These are phyloP conservation scores for Tretioscincus oriximinensis DNA, from an alignment of 2,113 vertebrate genomes.

Conservation along the genomic window DNA sequence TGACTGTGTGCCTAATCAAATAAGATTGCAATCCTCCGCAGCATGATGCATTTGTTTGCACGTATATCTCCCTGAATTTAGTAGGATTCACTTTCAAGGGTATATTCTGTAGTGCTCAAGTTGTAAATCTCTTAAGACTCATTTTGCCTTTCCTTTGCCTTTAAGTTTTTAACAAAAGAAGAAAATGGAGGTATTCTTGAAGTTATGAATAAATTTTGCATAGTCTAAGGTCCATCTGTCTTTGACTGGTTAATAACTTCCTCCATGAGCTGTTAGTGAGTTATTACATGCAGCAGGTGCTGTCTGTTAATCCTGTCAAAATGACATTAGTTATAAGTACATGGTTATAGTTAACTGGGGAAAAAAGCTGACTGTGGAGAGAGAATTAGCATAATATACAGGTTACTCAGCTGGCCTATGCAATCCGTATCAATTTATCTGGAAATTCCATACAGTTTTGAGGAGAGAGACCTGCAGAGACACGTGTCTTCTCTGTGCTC, in stretches of 20 bases:
- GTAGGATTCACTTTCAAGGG: neutral
- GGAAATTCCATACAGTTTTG: neutral
- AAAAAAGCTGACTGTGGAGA: neutral
- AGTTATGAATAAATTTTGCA: conserved; percentile 9
- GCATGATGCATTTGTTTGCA: neutral
- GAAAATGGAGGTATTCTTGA: neutral
- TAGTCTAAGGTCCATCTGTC: neutral
- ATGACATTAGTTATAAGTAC: neutral
- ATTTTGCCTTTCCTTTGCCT: neutral
- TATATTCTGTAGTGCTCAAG: neutral
- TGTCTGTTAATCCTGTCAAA: conserved; percentile 16
- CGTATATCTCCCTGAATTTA: neutral
- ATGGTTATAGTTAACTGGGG: neutral
- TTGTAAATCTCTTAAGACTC: neutral
- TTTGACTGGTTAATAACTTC: conserved; percentile 51
- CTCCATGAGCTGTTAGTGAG: conserved; percentile 18
- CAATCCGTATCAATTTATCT: neutral
- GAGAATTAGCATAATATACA: neutral
- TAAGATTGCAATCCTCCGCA: neutral
- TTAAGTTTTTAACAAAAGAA: neutral
- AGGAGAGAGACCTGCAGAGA: neutral
- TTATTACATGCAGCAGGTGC: conserved; percentile 11
- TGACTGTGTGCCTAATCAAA: neutral
- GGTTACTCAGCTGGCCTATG: neutral
- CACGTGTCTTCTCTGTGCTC: neutral